Percentiles rank a stretch among this genome's conserved stretches.
Evolutionary conservation across 2,113 vertebrate species (phyloP).

Genomic region (Ochotona princeps): DNA sequence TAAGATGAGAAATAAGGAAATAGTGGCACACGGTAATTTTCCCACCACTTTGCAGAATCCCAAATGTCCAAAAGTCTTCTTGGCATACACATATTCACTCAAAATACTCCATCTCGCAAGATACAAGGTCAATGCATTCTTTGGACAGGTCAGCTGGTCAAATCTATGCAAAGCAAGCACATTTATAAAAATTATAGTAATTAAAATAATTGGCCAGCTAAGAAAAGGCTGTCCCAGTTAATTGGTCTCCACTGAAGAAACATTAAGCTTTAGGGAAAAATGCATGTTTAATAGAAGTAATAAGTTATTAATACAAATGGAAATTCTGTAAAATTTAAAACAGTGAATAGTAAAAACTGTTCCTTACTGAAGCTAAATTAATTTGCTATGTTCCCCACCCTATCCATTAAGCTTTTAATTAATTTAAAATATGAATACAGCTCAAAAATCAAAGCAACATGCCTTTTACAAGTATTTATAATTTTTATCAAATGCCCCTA

Average conservation of each 20-base stretch:
- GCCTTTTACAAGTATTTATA: background rate
- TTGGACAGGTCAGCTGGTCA: conserved; percentile 56
- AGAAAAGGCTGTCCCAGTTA: conserved; percentile 77
- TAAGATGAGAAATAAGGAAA: background rate
- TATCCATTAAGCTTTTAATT: conserved; percentile 59
- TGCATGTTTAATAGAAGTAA: conserved; percentile 64
- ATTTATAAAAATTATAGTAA: conserved; percentile 70
- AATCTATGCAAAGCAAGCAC: conserved; percentile 76
- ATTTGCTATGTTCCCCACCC: conserved; percentile 50
- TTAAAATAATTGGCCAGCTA: conserved; percentile 80
- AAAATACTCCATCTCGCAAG: conserved; percentile 48
- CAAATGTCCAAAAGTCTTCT: background rate
- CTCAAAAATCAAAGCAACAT: conserved; percentile 43
- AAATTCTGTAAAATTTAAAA: conserved; percentile 72
- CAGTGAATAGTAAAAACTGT: conserved; percentile 31
- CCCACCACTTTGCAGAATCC: background rate
- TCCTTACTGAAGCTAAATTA: conserved; percentile 56
- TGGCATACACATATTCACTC: background rate
- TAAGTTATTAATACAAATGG: conserved; percentile 80
- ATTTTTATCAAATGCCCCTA: conserved; percentile 36
- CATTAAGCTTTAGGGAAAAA: conserved; percentile 71
- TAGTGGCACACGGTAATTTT: background rate
- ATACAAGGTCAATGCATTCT: conserved; percentile 35
- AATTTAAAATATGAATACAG: conserved; percentile 74
- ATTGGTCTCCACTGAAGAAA: conserved; percentile 79